These are phyloP conservation scores for Lytechinus pictus DNA, from an alignment of 35 echinoderm and acorn worm species.

Conservation along the genomic window DNA sequence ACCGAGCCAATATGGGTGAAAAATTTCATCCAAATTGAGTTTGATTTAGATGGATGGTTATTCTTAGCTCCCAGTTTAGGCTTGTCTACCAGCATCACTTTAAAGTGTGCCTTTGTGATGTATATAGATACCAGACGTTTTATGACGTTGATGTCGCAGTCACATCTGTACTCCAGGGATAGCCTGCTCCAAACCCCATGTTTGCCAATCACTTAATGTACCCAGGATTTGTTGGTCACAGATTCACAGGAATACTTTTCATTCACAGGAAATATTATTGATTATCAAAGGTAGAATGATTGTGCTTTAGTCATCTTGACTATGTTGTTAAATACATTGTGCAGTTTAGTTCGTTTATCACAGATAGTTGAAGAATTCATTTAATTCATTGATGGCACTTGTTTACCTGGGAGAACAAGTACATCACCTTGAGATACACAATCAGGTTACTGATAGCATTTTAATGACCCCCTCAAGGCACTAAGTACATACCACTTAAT, in stretches of 20 bases:
- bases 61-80: neutral
- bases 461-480: neutral
- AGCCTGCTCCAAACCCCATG: neutral
- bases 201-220: neutral
- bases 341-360: neutral
- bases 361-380: neutral
- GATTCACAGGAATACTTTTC: neutral
- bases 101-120: neutral
- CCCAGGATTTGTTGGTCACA: neutral
- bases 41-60: neutral
- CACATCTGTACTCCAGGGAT: slow-evolving; percentile 7
- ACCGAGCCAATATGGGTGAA: neutral
- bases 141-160: neutral
- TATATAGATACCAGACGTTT: neutral
- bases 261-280: neutral
- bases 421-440: neutral
- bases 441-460: neutral
- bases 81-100: neutral
- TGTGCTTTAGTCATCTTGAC: neutral
- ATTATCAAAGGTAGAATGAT: neutral
- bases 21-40: neutral
- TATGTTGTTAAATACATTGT: neutral
- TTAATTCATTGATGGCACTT: neutral
- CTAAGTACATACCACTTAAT: neutral
- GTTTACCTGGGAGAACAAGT: neutral